phyloP scores from a whole-genome alignment of 2,113 vertebrate genomes.

The Gobius niger region DNA sequence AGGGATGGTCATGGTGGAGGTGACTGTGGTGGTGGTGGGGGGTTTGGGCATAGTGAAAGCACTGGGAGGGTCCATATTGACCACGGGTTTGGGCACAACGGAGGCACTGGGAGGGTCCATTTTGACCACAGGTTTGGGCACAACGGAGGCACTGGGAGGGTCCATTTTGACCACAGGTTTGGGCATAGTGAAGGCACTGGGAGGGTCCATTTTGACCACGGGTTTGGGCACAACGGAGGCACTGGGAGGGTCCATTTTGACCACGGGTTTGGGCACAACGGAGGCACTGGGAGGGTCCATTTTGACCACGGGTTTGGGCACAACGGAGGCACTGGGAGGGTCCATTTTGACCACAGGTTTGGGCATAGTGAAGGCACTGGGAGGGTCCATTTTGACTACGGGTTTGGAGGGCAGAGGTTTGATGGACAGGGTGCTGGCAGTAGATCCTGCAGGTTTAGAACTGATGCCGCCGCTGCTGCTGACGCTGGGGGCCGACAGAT shows the following conservation, averaged over 20 bases:
- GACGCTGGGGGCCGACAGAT: not conserved
- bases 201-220: conserved; percentile 34
- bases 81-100: not conserved
- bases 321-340: not conserved
- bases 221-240: too few relatives aligned
- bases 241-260: too few relatives aligned
- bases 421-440: not conserved
- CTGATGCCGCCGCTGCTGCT: not conserved
- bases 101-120: too few relatives aligned
- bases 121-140: not conserved
- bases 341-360: conserved; percentile 32
- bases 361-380: not conserved
- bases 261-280: not conserved
- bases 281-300: too few relatives aligned
- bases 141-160: conserved; percentile 5
- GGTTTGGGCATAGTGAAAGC: not conserved
- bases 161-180: conserved; percentile 44
- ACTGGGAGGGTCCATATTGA: too few relatives aligned
- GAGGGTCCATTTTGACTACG: conserved; percentile 35
- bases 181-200: too few relatives aligned
- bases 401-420: conserved; percentile 41
- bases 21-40: conserved; percentile 4
- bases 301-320: not conserved
- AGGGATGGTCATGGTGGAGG: not conserved
- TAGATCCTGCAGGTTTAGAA: conserved; percentile 1